Base-by-base conservation (phyloP, 2,113 vertebrate species). In the Xenopus laevis region DNA sequence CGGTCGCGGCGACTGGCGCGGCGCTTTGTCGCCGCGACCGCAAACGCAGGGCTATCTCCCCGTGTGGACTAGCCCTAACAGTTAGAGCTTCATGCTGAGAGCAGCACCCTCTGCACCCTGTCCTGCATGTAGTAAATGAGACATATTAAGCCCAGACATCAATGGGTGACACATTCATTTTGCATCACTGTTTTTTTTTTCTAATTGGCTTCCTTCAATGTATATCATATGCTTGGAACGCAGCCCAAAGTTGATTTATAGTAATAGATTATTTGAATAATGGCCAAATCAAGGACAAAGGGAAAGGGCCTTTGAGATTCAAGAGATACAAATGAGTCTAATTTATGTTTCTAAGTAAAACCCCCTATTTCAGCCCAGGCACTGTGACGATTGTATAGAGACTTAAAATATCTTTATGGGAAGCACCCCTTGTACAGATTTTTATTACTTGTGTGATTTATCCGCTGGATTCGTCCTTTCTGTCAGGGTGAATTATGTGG, bases 361-460 rank as follows among this genome's bases (percentile, higher is more conserved):
- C 57, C 7, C 40, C 21, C 27, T 27, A 18, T 45, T 63, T 70
- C 44, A 64, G 18, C 52, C n/a, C 21, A 55, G 6, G 61, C 65
- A 61, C 57, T 18, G 55, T 52, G 20, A 18, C 11, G 17, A 70
- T 57, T 63, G 55, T 73, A 73, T n/a, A n/a, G 53, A 55, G 53
- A 55, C 52, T 15, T n/a, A 13, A 65, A 46, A 65, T 63, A 66
- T 65, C 30, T 69, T 75, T 75, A 61, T 76, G 18, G 27, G 9
- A n/a, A 53, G 30, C 58, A 60, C 16, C 46, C 58, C 18, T 50
- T 59, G n/a, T 21, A 23, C 45, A 50, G 60, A 64, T 64, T n/a
- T 64, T 69, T 76, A 64, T 77, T 77, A 21, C 20, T 67, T 13
- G 13, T 53, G 20, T 70, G 66, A 77, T 77, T 77, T 77, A 77